Conservation (phyloP, 1,140 invertebrate genomes). For the Euura saliciscinereae region DNA sequence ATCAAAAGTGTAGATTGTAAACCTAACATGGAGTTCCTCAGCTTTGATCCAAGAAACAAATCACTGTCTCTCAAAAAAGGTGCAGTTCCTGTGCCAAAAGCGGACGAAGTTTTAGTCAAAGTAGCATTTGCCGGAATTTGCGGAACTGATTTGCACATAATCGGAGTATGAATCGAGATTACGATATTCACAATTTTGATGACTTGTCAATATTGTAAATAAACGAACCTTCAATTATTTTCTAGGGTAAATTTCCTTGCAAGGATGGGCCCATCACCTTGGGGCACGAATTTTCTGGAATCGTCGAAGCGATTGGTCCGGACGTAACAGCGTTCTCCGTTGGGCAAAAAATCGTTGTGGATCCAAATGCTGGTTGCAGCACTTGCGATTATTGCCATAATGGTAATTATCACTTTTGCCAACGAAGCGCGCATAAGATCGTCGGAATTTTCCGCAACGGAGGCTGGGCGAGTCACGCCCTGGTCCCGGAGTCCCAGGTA, state of each 20-base stretch:
- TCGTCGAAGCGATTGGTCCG: conserved; percentile 60
- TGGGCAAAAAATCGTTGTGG: conserved; percentile 66
- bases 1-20: too few species aligned
- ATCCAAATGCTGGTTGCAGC: conserved; percentile 65
- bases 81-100: conserved; percentile 57
- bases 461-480: conserved; percentile 65
- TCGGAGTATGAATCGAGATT: conserved; percentile 57
- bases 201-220: too few species aligned
- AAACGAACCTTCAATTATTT: too few species aligned
- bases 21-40: conserved; percentile 58
- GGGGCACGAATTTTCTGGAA: conserved; percentile 70
- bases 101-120: conserved; percentile 66
- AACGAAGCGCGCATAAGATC: conserved; percentile 59
- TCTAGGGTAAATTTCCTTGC: conserved; percentile 63
- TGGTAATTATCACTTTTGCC: conserved; percentile 63
- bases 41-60: conserved; percentile 60
- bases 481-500: conserved; percentile 60
- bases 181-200: too few species aligned
- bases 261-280: conserved; percentile 57
- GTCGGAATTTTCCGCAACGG: conserved; percentile 65
- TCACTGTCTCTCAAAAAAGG: conserved; percentile 57
- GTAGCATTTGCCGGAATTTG: conserved; percentile 76
- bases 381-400: conserved; percentile 60
- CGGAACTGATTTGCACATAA: conserved; percentile 82
- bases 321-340: conserved; percentile 61